These are phyloP conservation scores for Spinus pinus DNA, from an alignment of 2,797 vertebrate species.

Conservation along the genomic window DNA sequence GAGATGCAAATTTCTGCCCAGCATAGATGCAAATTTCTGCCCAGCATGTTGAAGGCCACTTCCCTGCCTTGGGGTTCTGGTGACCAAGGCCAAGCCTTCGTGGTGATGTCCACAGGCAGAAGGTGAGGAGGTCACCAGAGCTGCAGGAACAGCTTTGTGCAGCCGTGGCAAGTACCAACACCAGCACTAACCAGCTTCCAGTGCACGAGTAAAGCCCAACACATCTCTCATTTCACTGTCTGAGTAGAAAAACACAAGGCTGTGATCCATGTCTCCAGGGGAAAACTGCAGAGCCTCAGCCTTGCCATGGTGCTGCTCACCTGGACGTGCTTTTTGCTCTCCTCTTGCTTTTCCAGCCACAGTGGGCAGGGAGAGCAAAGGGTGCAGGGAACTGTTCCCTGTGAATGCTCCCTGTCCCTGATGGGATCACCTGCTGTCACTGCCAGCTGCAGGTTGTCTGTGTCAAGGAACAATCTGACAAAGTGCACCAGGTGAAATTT, in stretches of 20 bases:
- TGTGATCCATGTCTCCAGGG: background rate
- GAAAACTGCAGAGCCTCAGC: background rate
- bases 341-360: background rate
- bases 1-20: background rate
- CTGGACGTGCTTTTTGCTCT: background rate
- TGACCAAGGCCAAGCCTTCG: background rate
- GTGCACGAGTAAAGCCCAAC: background rate
- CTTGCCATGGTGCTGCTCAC: background rate
- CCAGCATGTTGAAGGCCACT: background rate
- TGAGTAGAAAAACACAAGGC: background rate
- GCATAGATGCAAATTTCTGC: background rate
- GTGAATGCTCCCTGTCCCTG: constrained; percentile 75
- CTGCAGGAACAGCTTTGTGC: fast-evolving
- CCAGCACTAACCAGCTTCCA: background rate
- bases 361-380: background rate
- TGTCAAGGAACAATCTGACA: constrained; percentile 89
- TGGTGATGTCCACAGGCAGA: background rate
- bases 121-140: background rate
- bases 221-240: background rate
- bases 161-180: background rate
- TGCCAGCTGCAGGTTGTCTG: constrained; percentile 83
- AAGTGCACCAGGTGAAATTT: constrained; percentile 88
- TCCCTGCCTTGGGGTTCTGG: background rate
- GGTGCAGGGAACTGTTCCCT: background rate
- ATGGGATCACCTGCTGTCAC: constrained; percentile 88